Base-by-base conservation (phyloP, 2,888 invertebrate genomes). In the Acronicta psi region DNA sequence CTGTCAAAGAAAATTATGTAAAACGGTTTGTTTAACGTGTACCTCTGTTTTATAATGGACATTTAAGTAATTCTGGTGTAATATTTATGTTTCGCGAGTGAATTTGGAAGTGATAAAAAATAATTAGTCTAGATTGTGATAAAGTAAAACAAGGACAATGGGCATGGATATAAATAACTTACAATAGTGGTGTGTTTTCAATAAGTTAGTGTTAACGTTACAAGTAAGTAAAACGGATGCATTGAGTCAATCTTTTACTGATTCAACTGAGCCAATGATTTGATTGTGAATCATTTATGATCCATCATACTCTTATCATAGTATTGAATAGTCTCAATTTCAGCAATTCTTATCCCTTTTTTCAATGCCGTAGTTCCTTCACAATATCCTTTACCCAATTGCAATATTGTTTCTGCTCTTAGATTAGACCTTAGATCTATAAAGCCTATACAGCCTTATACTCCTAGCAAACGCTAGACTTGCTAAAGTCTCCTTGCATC, bases 1-100 rank as follows among this genome's bases (percentile, higher is more conserved):
- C 49, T 44, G 64, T 62, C 36, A 38, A 70, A 61, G 55, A 46
- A 58, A 67, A 68, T 67, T 75, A 73, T 73, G 52, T 68, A 58
- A 72, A 75, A 51, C 72, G 45, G 44, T 29, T 29, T 51, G 38
- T 31, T 51, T 41, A 37, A 40, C 16, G 25, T 40, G 18, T 50
- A 41, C 49, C 16, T 44, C 40, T 57, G 42, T 53, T 42, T 43
- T 36, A 53, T 51, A 37, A 52, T 20, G n/a, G 31, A 31, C 18
- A 20, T n/a, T 41, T 16, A 38, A 45, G 16, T 44, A 14, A 49
- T 42, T 38, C 43, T 14, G 25, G 7, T 13, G 13, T 11, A 13
- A 34, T 11, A n/a, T 1, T 49, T 36, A 52, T 20, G 17, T n/a
- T 41, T 38, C 1, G 11, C 4, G 14, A 23, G 31, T 23, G 1